phyloP scores from a whole-genome alignment of 2,888 invertebrate species.

The Nomada goodeniana region DNA sequence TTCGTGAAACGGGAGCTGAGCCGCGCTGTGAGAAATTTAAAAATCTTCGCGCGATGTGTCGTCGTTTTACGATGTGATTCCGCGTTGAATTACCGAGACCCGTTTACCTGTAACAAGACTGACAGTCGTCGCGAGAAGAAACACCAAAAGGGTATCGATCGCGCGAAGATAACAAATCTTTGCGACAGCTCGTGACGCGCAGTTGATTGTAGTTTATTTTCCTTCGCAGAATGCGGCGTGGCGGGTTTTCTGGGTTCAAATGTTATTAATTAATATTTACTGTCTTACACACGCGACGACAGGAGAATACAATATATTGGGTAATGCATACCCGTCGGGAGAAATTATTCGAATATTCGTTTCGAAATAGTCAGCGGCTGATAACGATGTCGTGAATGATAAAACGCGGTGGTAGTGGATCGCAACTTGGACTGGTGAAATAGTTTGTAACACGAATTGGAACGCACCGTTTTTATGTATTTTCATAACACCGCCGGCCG shows the following conservation, averaged over 20 bases:
- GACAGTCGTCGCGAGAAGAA: background rate
- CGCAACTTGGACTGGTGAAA: background rate
- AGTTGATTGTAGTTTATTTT: background rate
- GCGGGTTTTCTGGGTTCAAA: background rate
- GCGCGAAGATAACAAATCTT: conserved; percentile 2
- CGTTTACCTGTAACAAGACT: conserved; percentile 20
- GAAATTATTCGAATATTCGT: conserved; percentile 1
- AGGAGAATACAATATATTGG: background rate
- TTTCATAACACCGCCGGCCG: background rate
- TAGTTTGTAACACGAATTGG: background rate
- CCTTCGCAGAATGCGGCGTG: conserved; percentile 10
- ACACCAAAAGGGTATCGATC: background rate
- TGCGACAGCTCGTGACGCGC: background rate
- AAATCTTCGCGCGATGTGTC: background rate
- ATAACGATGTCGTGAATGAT: background rate
- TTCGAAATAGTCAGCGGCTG: background rate
- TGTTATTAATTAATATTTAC: conserved; percentile 14
- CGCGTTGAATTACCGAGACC: background rate
- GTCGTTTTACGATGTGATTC: conserved; percentile 4
- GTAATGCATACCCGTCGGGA: background rate
- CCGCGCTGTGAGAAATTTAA: conserved; percentile 9
- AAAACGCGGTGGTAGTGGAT: background rate
- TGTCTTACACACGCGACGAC: background rate
- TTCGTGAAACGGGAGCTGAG: background rate
- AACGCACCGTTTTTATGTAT: background rate